Conservation (phyloP, 2,113 vertebrate genomes). For the Hymenochirus boettgeri region DNA sequence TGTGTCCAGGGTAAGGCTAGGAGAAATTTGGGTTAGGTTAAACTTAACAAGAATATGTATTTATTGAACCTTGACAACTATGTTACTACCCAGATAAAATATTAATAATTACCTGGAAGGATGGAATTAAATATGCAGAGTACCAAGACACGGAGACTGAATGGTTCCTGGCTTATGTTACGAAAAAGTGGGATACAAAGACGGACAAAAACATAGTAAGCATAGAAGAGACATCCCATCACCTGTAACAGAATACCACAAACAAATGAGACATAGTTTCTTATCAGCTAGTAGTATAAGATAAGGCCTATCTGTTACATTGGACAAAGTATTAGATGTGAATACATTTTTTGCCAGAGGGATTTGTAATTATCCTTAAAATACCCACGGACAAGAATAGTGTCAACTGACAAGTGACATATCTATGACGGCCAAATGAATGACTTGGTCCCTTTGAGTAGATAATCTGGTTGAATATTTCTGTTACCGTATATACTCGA, state of each 20-base stretch:
- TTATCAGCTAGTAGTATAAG: neutral
- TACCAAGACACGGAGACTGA: slow-evolving; percentile 80
- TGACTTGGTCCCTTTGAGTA: too few species aligned
- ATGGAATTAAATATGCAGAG: slow-evolving; percentile 94
- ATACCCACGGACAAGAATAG: too few species aligned
- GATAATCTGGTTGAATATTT: too few species aligned
- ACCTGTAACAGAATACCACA: slow-evolving; percentile 61
- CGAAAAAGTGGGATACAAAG: slow-evolving; percentile 84
- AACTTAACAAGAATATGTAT: too few species aligned
- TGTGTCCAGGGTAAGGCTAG: too few species aligned
- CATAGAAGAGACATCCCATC: slow-evolving; percentile 86
- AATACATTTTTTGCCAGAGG: neutral
- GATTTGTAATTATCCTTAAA: neutral
- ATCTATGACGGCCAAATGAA: too few species aligned
- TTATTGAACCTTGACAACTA: too few species aligned
- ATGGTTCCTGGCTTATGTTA: slow-evolving; percentile 79
- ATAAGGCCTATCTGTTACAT: neutral
- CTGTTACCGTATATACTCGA: too few species aligned
- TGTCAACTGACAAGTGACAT: too few species aligned
- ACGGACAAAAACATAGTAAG: slow-evolving; percentile 88
- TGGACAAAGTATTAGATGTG: neutral
- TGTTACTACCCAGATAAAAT: too few species aligned
- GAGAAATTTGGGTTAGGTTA: too few species aligned
- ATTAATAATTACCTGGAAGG: slow-evolving; percentile 75
- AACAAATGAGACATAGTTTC: neutral